A percentile compares a stretch with the other conserved stretches of the same genome.
These are phyloP conservation scores for Paramormyrops hopkinsi DNA, from an alignment of 2,797 vertebrate genomes.

Conservation along the genomic window DNA sequence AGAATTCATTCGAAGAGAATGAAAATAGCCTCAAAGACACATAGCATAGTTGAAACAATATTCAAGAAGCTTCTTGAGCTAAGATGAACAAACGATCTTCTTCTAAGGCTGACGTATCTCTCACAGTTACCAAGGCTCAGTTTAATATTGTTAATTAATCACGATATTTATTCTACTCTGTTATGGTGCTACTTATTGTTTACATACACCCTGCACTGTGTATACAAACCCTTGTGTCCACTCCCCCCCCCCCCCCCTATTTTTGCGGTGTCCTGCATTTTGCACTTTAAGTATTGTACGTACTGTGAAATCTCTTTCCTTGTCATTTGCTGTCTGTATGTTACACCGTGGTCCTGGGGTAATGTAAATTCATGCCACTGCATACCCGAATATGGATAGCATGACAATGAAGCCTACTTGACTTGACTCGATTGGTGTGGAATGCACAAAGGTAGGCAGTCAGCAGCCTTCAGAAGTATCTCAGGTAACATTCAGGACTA, in stretches of 20 bases:
- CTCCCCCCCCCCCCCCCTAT: neutral
- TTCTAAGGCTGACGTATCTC: neutral
- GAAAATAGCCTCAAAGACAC: neutral
- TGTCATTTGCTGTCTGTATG: neutral
- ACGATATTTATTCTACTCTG: neutral
- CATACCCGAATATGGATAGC: neutral
- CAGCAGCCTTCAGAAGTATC: neutral
- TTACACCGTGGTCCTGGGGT: neutral
- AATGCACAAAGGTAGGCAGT: neutral
- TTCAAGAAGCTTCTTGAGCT: neutral
- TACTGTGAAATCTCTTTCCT: neutral
- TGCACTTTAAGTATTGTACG: neutral
- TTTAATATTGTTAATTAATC: neutral
- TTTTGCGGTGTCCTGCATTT: neutral
- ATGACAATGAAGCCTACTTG: neutral
- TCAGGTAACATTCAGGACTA: neutral
- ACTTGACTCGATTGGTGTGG: neutral
- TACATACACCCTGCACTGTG: neutral
- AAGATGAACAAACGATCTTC: neutral
- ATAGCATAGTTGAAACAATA: neutral
- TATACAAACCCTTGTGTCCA: neutral
- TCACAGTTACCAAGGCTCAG: neutral
- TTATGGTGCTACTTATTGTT: neutral
- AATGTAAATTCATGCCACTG: neutral
- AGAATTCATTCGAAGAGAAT: neutral